These are phyloP conservation scores for Microcebus jonahi DNA, from an alignment of 2,113 vertebrate genomes.

Conservation along the genomic window DNA sequence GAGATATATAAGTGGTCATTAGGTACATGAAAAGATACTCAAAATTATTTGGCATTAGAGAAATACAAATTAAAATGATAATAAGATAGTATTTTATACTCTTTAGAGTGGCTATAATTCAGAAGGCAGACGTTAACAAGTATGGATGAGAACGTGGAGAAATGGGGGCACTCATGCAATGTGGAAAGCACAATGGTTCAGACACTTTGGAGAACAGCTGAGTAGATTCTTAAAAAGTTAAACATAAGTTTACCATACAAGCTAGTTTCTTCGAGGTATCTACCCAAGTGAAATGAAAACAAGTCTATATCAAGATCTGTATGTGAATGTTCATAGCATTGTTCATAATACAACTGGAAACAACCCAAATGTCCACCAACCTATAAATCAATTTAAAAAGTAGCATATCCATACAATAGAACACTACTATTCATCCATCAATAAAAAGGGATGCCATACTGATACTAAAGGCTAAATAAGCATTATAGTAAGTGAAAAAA, in stretches of 20 bases:
- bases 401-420: not conserved
- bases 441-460: not conserved
- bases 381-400: not conserved
- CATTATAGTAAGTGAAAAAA: not conserved
- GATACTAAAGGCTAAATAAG: not conserved
- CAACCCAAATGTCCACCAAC: not conserved
- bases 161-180: not conserved
- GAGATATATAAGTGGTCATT: not conserved
- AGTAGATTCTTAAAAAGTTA: not conserved
- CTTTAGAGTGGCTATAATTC: not conserved
- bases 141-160: not conserved
- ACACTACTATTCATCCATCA: not conserved
- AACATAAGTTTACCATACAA: not conserved
- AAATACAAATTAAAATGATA: not conserved
- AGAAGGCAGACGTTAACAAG: not conserved
- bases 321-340: not conserved
- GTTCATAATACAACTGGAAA: not conserved
- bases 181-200: not conserved
- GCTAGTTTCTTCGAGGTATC: not conserved
- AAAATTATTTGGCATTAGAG: not conserved
- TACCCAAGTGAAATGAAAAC: not conserved
- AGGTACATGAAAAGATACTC: not conserved
- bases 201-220: not conserved
- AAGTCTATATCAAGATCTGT: not conserved
- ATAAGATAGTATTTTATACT: not conserved